Base-by-base conservation (phyloP, 2,888 invertebrate species). In the Cerastis rubricosa region DNA sequence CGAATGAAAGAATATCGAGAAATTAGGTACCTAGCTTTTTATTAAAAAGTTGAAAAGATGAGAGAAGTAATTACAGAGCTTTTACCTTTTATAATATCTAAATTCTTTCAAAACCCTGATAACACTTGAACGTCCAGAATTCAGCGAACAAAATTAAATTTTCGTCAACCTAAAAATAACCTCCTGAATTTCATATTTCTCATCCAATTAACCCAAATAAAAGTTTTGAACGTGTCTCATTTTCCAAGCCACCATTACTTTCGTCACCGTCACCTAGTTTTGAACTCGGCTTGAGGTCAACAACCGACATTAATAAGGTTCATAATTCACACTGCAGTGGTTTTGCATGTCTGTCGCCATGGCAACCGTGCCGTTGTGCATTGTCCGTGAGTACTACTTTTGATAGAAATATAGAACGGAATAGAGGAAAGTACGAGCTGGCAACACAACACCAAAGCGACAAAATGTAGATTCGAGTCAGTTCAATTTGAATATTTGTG, bases 311-410 rank as follows among this genome's bases (percentile, higher is more conserved):
- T 81, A 78, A 81, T 77, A 78, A 64, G 69, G 49, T 68, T 80
- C 73, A 83, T 79, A 84, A 85, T 87, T 86, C 84, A 74, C 85
- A 88, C 85, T 89, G 92, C 91, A 90, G 89, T 86, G 85, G 83
- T 89, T 87, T 84, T 83, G 80, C 81, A 89, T 91, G 78, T 77
- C 80, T 65, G 88, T 88, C 83, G 85, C 81, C 74, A 89, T 89
- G 87, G 89, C 67, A 80, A 91, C 87, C 43, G 63, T 45, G 49
- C 59, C 40, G 65, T 43, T 67, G 43, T 76, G 67, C 49, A 78
- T 78, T 71, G 85, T 54, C 70, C 59, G 83, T 72, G 57, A 66
- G 63, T 59, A 47, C 59, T 70, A 57, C 65, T 14, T 64, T 65
- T 59, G 61, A 54, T 66, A 14, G 35, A 14, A 59, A 70, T 35